Conservation (phyloP, 2,797 vertebrate species). For the Orestias chungarensis region DNA sequence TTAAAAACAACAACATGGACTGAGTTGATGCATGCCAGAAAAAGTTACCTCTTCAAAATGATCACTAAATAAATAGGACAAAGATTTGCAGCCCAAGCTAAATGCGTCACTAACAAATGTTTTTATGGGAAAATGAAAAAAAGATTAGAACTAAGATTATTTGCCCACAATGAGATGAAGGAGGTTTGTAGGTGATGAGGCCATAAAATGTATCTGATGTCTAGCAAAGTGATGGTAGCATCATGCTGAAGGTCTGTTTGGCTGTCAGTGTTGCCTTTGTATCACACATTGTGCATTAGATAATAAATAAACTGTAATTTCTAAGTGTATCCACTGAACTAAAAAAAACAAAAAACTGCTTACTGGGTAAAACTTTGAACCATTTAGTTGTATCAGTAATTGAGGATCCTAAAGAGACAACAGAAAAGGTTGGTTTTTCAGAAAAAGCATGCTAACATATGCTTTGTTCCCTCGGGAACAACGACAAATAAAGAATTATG, state of each 20-base stretch:
- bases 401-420: neutral
- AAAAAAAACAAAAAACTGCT: no score
- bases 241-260: no score
- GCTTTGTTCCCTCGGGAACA: no score
- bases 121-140: neutral
- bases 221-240: no score
- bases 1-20: neutral
- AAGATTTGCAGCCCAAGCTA: neutral
- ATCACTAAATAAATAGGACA: neutral
- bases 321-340: no score
- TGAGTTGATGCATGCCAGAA: neutral
- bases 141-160: neutral
- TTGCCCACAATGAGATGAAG: neutral
- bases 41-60: neutral
- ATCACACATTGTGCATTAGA: no score
- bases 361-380: no score
- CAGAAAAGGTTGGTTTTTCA: neutral
- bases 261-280: no score
- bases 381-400: no score
- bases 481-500: no score
- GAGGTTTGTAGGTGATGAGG: neutral
- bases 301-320: no score
- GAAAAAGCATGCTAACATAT: neutral
- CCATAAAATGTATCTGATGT: no score
- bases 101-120: neutral